A percentile compares a stretch with the other conserved stretches of the same genome.
Evolutionary conservation across 2,888 invertebrate species (phyloP).

Genomic region (Meiosimyza platycephala): DNA sequence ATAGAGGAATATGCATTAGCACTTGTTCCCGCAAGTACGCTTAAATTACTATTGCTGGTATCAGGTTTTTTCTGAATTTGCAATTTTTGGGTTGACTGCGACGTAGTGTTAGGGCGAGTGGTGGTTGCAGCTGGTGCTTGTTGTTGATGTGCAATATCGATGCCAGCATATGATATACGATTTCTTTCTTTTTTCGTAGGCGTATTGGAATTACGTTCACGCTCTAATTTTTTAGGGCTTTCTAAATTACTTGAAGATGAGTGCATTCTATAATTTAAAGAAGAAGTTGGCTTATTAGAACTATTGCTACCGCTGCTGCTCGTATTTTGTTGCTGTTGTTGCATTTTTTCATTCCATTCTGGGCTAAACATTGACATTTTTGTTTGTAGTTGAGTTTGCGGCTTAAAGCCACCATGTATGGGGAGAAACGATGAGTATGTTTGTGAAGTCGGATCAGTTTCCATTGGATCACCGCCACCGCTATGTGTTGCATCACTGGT

Average conservation of each 20-base stretch:
- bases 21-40: conserved; percentile 52
- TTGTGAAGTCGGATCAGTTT: conserved; percentile 50
- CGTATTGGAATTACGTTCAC: conserved; percentile 50
- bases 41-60: conserved; percentile 37
- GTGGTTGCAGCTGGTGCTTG: conserved; percentile 37
- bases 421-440: conserved; percentile 47
- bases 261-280: conserved; percentile 50
- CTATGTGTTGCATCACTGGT: conserved; percentile 36
- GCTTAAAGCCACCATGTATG: conserved; percentile 41
- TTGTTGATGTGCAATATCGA: conserved; percentile 39
- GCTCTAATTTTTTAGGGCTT: conserved; percentile 63
- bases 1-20: conserved; percentile 42
- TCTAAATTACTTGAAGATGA: conserved; percentile 52
- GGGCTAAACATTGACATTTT: conserved; percentile 65
- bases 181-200: conserved; percentile 64
- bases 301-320: conserved; percentile 46
- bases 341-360: conserved; percentile 63
- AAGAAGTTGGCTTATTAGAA: conserved; percentile 45
- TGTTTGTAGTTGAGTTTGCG: conserved; percentile 45
- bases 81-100: conserved; percentile 51
- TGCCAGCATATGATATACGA: conserved; percentile 47
- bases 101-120: conserved; percentile 42
- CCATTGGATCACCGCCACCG: conserved; percentile 47
- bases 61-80: conserved; percentile 45
- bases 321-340: conserved; percentile 41